phyloP scores from a whole-genome alignment of 2,113 vertebrate species.

The Podiceps cristatus region DNA sequence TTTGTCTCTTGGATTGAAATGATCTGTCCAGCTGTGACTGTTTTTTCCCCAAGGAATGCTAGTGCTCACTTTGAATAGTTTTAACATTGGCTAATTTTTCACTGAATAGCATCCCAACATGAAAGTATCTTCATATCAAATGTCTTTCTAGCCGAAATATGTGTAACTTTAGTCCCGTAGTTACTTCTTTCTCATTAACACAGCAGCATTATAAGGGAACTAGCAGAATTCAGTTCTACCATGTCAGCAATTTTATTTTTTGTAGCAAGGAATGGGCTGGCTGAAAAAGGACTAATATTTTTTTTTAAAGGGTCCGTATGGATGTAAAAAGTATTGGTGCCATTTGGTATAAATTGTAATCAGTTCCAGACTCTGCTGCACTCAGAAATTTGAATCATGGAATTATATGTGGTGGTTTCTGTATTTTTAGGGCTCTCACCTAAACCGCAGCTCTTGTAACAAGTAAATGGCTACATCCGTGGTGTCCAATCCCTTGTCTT shows the following conservation, averaged over 20 bases:
- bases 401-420: not conserved
- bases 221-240: conserved; percentile 14
- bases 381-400: conserved; percentile 8
- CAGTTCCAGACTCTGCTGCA: conserved; percentile 33
- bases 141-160: not conserved
- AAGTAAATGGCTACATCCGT: conserved; percentile 11
- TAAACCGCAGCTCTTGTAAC: conserved; percentile 26
- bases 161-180: not conserved
- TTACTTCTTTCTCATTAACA: not conserved
- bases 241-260: conserved; percentile 33
- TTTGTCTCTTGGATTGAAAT: not conserved
- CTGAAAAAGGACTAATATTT: not conserved
- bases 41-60: not conserved
- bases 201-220: not conserved
- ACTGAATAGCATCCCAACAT: not conserved
- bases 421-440: conserved; percentile 36
- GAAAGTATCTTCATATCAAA: not conserved
- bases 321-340: conserved; percentile 10
- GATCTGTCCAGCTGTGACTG: not conserved
- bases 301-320: not conserved
- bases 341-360: conserved; percentile 57
- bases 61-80: not conserved
- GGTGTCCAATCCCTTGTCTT: not conserved
- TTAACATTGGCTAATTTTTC: not conserved
- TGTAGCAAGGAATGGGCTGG: conserved; percentile 19